A percentile compares a stretch with the other conserved stretches of the same genome.
Conservation (phyloP, 1,140 invertebrate genomes). For the Gonatopus flavifemur region DNA sequence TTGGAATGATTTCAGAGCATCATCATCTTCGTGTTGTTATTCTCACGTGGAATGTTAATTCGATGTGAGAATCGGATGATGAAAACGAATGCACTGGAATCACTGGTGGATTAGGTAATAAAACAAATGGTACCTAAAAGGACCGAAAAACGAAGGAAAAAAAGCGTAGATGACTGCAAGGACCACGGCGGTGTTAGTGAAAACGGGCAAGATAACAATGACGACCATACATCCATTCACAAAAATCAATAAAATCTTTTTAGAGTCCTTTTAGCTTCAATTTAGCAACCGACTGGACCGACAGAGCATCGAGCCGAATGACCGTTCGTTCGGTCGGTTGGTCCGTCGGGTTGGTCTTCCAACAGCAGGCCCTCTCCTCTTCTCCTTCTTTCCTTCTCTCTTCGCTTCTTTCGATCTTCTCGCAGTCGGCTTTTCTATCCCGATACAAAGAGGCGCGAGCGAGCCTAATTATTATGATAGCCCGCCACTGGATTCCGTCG, state of each 20-base stretch:
- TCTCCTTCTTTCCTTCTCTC: constrained; percentile 30
- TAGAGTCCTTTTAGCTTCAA: constrained; percentile 48
- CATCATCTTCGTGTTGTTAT: no score
- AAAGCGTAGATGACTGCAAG: constrained; percentile 31
- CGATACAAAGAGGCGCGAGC: constrained; percentile 57
- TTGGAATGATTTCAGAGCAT: no score
- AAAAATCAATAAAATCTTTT: constrained; percentile 50
- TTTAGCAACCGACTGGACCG: constrained; percentile 30
- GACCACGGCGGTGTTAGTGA: constrained; percentile 24
- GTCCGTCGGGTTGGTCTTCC: constrained; percentile 3
- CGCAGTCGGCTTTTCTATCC: constrained; percentile 54
- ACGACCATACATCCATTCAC: constrained; percentile 27
- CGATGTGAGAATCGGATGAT: no score
- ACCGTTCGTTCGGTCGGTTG: neutral
- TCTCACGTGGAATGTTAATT: no score
- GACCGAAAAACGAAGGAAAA: neutral
- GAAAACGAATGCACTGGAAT: no score
- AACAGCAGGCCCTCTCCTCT: constrained; percentile 19
- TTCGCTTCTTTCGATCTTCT: constrained; percentile 21
- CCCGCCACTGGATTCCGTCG: constrained; percentile 58
- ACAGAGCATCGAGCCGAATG: neutral
- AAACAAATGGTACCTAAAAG: neutral
- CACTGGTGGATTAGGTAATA: no score
- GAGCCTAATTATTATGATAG: constrained; percentile 60
- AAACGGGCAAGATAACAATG: constrained; percentile 31